Conservation (phyloP, 64 coral and sea anemone species). For the Stichodactyla helianthus region DNA sequence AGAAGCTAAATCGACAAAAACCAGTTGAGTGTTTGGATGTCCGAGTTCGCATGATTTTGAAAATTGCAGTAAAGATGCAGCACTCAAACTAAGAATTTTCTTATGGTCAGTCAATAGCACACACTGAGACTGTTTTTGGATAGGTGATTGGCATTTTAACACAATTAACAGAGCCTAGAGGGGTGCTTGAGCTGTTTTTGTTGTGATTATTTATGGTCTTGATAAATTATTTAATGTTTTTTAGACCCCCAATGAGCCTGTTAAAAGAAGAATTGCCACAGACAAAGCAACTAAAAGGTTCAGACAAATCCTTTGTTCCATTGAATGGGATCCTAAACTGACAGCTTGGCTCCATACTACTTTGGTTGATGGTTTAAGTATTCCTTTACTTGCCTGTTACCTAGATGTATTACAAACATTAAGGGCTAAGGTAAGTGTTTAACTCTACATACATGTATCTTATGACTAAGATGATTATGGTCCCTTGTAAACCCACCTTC, state of each 20-base stretch:
- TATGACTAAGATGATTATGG: no score
- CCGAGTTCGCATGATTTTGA: no score
- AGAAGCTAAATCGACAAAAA: no score
- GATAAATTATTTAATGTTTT: not conserved
- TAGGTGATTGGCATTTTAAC: no score
- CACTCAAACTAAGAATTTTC: no score
- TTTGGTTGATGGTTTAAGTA: constrained; percentile 90
- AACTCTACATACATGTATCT: no score
- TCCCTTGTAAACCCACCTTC: no score
- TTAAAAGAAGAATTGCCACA: constrained; percentile 86
- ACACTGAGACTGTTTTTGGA: not conserved
- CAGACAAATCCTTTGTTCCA: constrained; percentile 78
- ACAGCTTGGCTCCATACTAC: constrained; percentile 87
- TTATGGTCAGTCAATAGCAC: no score
- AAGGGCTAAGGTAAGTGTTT: constrained; percentile 61
- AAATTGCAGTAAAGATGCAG: no score
- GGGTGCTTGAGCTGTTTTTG: not conserved
- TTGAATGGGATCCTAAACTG: constrained; percentile 94
- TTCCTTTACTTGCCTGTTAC: constrained; percentile 86
- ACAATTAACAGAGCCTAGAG: no score
- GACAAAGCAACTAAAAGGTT: constrained; percentile 96
- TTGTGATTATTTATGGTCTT: not conserved
- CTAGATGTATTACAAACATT: constrained; percentile 89
- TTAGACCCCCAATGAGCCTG: constrained; percentile 89
- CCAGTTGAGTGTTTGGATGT: no score